Conservation (phyloP, 2,113 vertebrate genomes). For the Pseudopipra pipra region DNA sequence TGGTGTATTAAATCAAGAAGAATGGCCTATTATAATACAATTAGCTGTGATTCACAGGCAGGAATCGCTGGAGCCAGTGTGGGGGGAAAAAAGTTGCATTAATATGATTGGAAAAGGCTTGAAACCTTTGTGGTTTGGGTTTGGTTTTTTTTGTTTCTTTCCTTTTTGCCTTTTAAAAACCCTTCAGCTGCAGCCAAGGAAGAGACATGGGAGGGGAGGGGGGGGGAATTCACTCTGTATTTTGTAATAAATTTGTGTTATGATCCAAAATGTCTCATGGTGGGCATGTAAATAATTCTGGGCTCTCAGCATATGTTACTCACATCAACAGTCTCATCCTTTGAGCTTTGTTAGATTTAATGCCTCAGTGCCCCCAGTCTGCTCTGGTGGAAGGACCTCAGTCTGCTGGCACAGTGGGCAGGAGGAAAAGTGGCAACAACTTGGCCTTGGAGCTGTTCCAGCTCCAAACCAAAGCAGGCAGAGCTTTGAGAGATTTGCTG, state of each 20-base stretch:
- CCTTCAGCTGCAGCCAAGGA: not conserved
- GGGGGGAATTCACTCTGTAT: not conserved
- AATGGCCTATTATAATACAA: slow-evolving; percentile 58
- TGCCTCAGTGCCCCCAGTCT: not conserved
- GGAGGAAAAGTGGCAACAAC: not conserved
- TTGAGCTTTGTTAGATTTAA: not conserved
- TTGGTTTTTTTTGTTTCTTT: not conserved
- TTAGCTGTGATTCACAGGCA: slow-evolving; percentile 64
- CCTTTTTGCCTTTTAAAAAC: not conserved
- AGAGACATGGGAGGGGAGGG: not conserved
- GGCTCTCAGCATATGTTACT: not conserved
- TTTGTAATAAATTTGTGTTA: slow-evolving; percentile 19
- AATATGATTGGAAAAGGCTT: not conserved
- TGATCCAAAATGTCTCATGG: not conserved
- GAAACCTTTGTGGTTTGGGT: not conserved
- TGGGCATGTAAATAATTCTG: not conserved
- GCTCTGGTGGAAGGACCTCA: not conserved
- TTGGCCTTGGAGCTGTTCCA: not conserved
- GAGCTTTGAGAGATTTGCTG: not conserved
- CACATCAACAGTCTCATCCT: not conserved
- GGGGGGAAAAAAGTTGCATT: not conserved
- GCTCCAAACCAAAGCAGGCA: not conserved
- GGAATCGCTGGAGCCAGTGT: not conserved
- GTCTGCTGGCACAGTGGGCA: not conserved
- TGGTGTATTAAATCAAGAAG: slow-evolving; percentile 25